phyloP scores from a whole-genome alignment of 1,140 invertebrate genomes.

The Dinothrombium tinctorium region DNA sequence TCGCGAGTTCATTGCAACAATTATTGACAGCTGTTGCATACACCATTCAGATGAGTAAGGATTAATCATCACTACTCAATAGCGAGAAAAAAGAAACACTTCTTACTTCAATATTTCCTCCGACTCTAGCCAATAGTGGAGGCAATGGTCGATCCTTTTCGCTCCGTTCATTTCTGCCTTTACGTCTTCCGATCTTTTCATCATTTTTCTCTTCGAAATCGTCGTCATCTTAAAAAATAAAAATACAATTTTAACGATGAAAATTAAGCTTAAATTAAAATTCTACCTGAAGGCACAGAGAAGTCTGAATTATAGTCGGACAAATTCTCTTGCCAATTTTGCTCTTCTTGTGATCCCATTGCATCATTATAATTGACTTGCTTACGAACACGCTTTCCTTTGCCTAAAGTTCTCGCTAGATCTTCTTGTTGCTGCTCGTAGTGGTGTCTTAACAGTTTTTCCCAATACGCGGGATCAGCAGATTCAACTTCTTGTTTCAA shows the following conservation, averaged over 20 bases:
- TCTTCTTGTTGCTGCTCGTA: slow-evolving; percentile 99
- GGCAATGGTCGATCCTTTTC: slow-evolving; percentile 81
- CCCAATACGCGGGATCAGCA: slow-evolving; percentile 98
- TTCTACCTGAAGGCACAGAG: slow-evolving; percentile 41
- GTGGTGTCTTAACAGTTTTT: slow-evolving; percentile 89
- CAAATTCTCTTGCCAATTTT: slow-evolving; percentile 89
- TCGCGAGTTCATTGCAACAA: too few relatives aligned
- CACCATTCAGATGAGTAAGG: slow-evolving; percentile 22
- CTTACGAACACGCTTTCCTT: slow-evolving; percentile 69
- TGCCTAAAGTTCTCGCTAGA: slow-evolving; percentile 50
- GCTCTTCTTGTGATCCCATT: slow-evolving; percentile 47
- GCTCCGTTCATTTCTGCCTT: slow-evolving; percentile 46
- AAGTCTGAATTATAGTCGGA: slow-evolving; percentile 96
- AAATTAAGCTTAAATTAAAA: slow-evolving; percentile 3
- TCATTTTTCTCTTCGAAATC: slow-evolving; percentile 85
- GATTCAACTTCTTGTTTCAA: slow-evolving; percentile 94
- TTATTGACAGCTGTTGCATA: background rate
- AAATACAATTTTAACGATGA: background rate
- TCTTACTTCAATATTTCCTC: slow-evolving; percentile 82
- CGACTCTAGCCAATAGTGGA: slow-evolving; percentile 77
- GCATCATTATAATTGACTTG: slow-evolving; percentile 97
- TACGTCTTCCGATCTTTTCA: slow-evolving; percentile 40
- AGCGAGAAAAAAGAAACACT: background rate
- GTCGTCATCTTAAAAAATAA: slow-evolving; percentile 44
- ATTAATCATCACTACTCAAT: background rate